Percentiles rank a stretch among this genome's conserved stretches.
Evolutionary conservation across 2,888 invertebrate species (phyloP).

Genomic region (Trissonchulus latispiculum): DNA sequence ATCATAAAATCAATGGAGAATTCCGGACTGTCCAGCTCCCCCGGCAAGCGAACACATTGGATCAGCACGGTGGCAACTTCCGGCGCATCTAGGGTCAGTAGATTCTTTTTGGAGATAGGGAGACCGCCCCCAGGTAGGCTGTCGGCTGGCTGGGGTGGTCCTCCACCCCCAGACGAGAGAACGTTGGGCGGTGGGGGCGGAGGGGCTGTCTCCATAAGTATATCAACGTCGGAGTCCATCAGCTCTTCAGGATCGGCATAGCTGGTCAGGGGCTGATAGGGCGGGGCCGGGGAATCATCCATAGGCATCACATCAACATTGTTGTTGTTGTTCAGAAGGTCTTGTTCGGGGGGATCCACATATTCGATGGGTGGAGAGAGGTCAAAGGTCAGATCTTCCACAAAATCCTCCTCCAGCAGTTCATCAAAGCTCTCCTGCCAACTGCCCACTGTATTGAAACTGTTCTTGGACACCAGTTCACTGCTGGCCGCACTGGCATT

Average conservation of each 20-base stretch:
- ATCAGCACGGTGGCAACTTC: slow-evolving; percentile 6
- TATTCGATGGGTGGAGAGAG: neutral
- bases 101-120: neutral
- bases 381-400: neutral
- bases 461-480: neutral
- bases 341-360: neutral
- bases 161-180: neutral
- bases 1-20: slow-evolving; percentile 47
- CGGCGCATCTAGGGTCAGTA: neutral
- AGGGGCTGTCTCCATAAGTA: neutral
- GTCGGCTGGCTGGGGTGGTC: neutral
- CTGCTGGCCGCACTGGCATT: neutral
- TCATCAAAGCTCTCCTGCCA: neutral
- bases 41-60: slow-evolving; percentile 22
- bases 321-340: neutral
- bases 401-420: neutral
- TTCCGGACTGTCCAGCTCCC: neutral
- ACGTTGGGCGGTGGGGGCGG: neutral
- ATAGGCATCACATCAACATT: neutral
- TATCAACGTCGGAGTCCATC: neutral
- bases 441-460: neutral
- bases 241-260: neutral
- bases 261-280: neutral
- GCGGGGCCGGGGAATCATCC: neutral
- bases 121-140: neutral